Evolutionary conservation across 2,888 invertebrate species (phyloP).

Genomic region (Diaphora mendica): DNA sequence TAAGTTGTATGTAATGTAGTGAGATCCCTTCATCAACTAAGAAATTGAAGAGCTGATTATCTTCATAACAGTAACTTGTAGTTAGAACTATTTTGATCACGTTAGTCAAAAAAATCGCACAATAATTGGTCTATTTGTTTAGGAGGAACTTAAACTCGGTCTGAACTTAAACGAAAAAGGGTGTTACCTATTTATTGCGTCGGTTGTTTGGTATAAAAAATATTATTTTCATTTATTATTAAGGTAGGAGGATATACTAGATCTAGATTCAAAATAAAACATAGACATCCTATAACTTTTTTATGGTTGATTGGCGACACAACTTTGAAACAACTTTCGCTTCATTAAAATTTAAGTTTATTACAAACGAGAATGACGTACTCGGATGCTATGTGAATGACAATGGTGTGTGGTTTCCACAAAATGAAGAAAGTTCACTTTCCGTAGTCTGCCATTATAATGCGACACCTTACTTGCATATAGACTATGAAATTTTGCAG

Average conservation of each 20-base stretch:
- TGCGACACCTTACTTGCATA: slow-evolving; percentile 41
- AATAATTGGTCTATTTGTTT: too few species aligned
- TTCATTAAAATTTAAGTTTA: slow-evolving; percentile 32
- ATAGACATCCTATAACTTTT: neutral
- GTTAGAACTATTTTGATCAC: too few species aligned
- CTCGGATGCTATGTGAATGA: slow-evolving; percentile 49
- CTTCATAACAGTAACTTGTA: too few species aligned
- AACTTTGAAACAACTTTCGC: slow-evolving; percentile 29
- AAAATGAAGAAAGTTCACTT: slow-evolving; percentile 67
- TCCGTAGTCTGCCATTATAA: slow-evolving; percentile 57
- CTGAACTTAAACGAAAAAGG: too few species aligned
- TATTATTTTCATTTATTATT: too few species aligned
- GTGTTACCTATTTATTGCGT: too few species aligned
- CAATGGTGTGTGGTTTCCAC: slow-evolving; percentile 60
- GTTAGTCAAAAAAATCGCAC: too few species aligned
- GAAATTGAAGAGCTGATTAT: too few species aligned
- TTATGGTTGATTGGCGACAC: neutral
- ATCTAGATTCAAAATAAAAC: neutral
- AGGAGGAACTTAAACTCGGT: too few species aligned
- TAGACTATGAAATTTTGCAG: slow-evolving; percentile 4
- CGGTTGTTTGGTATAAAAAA: too few species aligned
- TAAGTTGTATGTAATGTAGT: too few species aligned
- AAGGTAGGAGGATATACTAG: neutral
- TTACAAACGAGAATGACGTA: slow-evolving; percentile 23
- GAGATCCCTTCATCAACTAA: too few species aligned